Conservation (phyloP, 2,113 vertebrate genomes). For the Pipra filicauda region DNA sequence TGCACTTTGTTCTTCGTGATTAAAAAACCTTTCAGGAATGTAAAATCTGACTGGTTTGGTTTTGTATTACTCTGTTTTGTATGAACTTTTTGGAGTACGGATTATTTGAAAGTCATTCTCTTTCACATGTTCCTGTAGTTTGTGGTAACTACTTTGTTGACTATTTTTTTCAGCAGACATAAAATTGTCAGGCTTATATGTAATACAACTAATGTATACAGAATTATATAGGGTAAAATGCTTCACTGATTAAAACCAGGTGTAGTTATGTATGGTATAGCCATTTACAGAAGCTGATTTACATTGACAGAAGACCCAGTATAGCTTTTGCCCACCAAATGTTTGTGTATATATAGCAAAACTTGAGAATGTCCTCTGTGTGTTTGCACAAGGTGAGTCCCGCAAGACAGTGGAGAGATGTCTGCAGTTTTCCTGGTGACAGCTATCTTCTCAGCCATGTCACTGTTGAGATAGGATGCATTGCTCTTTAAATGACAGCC, state of each 20-base stretch:
- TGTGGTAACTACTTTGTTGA: neutral
- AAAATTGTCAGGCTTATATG: neutral
- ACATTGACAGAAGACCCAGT: neutral
- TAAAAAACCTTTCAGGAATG: neutral
- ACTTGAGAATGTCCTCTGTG: neutral
- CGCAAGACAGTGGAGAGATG: neutral
- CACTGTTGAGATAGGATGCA: neutral
- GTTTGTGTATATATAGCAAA: neutral
- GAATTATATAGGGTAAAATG: neutral
- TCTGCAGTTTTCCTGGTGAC: neutral
- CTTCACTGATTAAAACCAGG: neutral
- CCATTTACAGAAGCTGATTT: neutral
- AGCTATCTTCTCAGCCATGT: neutral
- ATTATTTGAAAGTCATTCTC: neutral
- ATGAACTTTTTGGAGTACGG: rapidly evolving
- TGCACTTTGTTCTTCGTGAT: neutral
- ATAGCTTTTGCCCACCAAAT: neutral
- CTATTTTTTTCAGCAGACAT: neutral
- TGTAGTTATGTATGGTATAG: neutral
- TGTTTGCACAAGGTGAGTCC: neutral
- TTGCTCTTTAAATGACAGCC: neutral
- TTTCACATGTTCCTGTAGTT: neutral
- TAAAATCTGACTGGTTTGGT: neutral
- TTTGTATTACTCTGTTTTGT: neutral
- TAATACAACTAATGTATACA: neutral